A percentile compares a stretch with the other conserved stretches of the same genome.
Evolutionary conservation across 2,888 invertebrate genomes (phyloP).

Genomic region (Watsonalla binaria): DNA sequence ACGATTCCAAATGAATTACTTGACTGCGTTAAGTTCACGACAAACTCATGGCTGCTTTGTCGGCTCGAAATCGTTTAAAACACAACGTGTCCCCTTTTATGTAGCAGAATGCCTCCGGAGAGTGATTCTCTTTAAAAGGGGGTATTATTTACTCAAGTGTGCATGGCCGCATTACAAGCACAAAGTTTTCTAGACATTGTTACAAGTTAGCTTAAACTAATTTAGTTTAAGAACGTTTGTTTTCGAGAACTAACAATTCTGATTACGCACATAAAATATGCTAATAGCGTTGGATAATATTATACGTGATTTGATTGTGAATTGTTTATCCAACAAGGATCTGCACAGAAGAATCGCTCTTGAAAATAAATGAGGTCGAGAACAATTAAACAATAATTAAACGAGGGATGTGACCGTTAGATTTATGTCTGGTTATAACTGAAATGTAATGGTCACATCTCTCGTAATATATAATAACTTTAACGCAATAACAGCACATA

Average conservation of each 20-base stretch:
- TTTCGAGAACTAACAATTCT: constrained; percentile 5
- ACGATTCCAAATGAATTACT: constrained; percentile 30
- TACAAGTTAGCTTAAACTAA: constrained; percentile 28
- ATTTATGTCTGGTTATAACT: no score
- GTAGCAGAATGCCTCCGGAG: constrained; percentile 30
- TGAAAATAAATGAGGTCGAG: not conserved
- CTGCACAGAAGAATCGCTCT: not conserved
- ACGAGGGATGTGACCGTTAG: no score
- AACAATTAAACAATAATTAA: no score
- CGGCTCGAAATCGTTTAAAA: constrained; percentile 22
- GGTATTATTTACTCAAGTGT: constrained; percentile 44
- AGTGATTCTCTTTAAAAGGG: constrained; percentile 39
- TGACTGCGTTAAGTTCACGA: constrained; percentile 50
- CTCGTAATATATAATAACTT: constrained; percentile 3
- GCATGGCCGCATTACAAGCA: constrained; percentile 18
- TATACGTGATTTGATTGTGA: not conserved
- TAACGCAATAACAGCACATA: constrained; percentile 13
- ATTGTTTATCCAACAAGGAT: not conserved
- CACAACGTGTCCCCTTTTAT: constrained; percentile 37
- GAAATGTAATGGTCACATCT: no score
- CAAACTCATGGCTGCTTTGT: constrained; percentile 43
- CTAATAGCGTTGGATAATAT: not conserved
- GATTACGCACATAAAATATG: not conserved
- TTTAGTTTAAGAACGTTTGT: constrained; percentile 18
- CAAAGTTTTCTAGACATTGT: constrained; percentile 24